Percentiles rank a stretch among this genome's conserved stretches.
These are phyloP conservation scores for Diachrysia chrysitis DNA, from an alignment of 2,888 invertebrate genomes.

Conservation along the genomic window DNA sequence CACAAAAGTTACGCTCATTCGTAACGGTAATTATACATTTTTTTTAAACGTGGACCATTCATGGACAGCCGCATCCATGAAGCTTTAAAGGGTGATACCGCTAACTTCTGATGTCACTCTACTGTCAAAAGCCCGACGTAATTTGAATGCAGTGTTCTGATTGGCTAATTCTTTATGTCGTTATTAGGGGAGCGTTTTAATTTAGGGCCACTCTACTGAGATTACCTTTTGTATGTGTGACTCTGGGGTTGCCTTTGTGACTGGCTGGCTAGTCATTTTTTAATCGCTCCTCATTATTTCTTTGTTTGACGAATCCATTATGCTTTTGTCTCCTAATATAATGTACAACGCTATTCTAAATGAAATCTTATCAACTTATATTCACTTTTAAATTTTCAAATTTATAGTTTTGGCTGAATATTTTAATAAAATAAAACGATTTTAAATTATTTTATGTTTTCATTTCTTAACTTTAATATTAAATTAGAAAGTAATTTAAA, in stretches of 20 bases:
- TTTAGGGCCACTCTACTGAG: conserved; percentile 85
- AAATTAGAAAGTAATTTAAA: too few species aligned
- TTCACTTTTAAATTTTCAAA: neutral
- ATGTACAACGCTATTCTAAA: neutral
- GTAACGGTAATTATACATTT: conserved; percentile 39
- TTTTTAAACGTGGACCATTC: conserved; percentile 35
- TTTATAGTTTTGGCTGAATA: neutral
- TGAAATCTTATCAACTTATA: neutral
- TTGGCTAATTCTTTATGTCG: conserved; percentile 67
- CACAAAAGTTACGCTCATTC: neutral
- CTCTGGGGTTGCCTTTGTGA: conserved; percentile 84
- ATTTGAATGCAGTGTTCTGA: conserved; percentile 61
- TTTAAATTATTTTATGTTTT: too few species aligned
- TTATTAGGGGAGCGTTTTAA: conserved; percentile 74
- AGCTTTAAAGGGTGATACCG: conserved; percentile 79
- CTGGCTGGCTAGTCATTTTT: conserved; percentile 81
- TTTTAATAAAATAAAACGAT: too few species aligned
- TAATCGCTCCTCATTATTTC: conserved; percentile 76
- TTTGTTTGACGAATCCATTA: conserved; percentile 62
- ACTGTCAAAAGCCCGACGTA: conserved; percentile 73
- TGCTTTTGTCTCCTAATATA: conserved; percentile 29
- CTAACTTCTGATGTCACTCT: conserved; percentile 74
- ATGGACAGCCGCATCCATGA: conserved; percentile 37
- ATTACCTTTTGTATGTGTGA: conserved; percentile 87
- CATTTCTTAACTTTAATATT: too few species aligned